Base-by-base conservation (phyloP, 2,888 invertebrate genomes). In the Phengaris alcon region DNA sequence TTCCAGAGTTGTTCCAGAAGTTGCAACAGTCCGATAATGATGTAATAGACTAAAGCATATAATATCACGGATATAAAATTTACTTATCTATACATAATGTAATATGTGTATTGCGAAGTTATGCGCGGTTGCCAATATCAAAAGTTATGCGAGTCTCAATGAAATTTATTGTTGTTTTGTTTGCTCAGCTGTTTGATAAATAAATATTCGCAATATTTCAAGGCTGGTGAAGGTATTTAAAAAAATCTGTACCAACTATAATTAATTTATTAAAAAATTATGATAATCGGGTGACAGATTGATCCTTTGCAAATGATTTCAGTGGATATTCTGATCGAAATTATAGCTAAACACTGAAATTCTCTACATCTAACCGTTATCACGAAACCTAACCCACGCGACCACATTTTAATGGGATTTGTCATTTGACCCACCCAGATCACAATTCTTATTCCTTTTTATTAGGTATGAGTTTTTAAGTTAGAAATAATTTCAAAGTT, bases 131-230 rank as follows among this genome's bases (percentile, higher is more conserved):
- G 51, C 22, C 54, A 15, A 54, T 52, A 72, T 15, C 72, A 48
- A 48, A 9, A 22, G 68, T 46, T 46, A 68, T 15, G 69, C 8
- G n/a, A 15, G 22, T 70, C 52, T 72, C 7, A 72, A 72, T 54
- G 72, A 35, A 54, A 72, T 72, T 35, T 35, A 52, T 72, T 72
- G 10, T 13, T 68, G 72, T 54, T 72, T 64, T 72, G 72, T 72
- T 72, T 72, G 54, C 6, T 72, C 72, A 72, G 72, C 72, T 72
- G 72, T 72, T 72, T 72, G 22, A 72, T 72, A 72, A 72, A 72
- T 72, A 72, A 72, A 72, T 72, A 72, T 72, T 72, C 72, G 54
- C 72, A 35, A 72, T 44, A 8, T 52, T 13, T 35, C 72, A 72
- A 72, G 72, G 72, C 35, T 54, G 44, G 2, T 64, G 7, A 7